Conservation (phyloP, 2,888 invertebrate species). For the Lepidonotus clava region DNA sequence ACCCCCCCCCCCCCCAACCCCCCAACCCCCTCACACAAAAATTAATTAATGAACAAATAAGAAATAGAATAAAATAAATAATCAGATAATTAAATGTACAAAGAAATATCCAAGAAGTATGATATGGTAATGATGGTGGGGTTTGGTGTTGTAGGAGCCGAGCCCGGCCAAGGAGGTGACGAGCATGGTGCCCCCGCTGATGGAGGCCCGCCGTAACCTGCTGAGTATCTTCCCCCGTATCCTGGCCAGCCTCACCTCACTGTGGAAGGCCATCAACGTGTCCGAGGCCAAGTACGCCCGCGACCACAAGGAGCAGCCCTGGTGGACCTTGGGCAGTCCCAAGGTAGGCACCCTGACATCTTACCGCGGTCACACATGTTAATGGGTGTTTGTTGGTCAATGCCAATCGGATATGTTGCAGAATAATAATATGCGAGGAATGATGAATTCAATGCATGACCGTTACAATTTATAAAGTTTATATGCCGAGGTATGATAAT, state of each 20-base stretch:
- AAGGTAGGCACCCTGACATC: slow-evolving; percentile 80
- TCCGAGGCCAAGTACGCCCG: slow-evolving; percentile 73
- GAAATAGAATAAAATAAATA: not conserved
- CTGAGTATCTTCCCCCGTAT: slow-evolving; percentile 90
- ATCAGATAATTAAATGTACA: too few species aligned
- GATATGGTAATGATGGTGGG: not conserved
- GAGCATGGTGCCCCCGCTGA: slow-evolving; percentile 78
- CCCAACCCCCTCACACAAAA: not conserved
- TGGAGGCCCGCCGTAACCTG: slow-evolving; percentile 87
- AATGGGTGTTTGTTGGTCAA: not conserved
- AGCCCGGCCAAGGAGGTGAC: slow-evolving; percentile 74
- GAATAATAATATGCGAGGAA: too few species aligned
- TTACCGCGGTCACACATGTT: not conserved
- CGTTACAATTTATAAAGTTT: too few species aligned
- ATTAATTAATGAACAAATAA: not conserved
- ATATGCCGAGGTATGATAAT: too few species aligned
- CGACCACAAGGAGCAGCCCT: slow-evolving; percentile 69
- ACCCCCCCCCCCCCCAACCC: too few species aligned
- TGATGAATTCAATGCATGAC: too few species aligned
- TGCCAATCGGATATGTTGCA: too few species aligned
- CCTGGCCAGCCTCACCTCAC: slow-evolving; percentile 88
- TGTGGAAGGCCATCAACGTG: slow-evolving; percentile 88
- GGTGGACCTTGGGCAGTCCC: slow-evolving; percentile 80
- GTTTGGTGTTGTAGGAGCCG: slow-evolving; percentile 69
- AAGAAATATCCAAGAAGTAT: too few species aligned